Evolutionary conservation across 2,797 vertebrate genomes (phyloP).

Genomic region (Garrulus glandarius): DNA sequence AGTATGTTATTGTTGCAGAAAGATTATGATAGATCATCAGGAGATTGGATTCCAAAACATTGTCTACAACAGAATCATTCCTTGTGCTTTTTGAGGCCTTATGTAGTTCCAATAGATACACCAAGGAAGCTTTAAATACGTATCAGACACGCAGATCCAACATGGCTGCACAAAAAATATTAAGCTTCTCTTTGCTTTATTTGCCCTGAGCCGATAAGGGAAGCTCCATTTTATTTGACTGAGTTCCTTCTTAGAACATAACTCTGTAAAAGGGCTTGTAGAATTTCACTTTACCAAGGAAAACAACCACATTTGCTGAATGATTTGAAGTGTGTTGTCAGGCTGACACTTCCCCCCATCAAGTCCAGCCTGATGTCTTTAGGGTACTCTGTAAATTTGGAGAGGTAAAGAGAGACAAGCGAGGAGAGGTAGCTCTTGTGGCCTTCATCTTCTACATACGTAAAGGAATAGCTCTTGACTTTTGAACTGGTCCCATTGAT

Average conservation of each 20-base stretch:
- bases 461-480: not conserved
- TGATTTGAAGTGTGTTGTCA: not conserved
- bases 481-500: not conserved
- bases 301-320: not conserved
- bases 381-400: not conserved
- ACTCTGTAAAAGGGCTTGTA: not conserved
- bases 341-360: not conserved
- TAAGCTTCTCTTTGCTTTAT: not conserved
- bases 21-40: not conserved
- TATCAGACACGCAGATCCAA: not conserved
- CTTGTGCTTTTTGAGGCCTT: not conserved
- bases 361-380: not conserved
- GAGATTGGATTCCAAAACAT: not conserved
- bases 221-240: not conserved
- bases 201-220: not conserved
- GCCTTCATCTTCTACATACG: not conserved
- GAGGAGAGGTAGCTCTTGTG: not conserved
- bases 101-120: not conserved
- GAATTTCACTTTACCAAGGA: not conserved
- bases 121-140: not conserved
- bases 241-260: not conserved
- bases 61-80: not conserved
- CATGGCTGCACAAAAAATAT: not conserved
- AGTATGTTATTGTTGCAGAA: not conserved
- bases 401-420: not conserved